phyloP scores from a whole-genome alignment of 2,888 invertebrate species.

The Halictus ligatus region DNA sequence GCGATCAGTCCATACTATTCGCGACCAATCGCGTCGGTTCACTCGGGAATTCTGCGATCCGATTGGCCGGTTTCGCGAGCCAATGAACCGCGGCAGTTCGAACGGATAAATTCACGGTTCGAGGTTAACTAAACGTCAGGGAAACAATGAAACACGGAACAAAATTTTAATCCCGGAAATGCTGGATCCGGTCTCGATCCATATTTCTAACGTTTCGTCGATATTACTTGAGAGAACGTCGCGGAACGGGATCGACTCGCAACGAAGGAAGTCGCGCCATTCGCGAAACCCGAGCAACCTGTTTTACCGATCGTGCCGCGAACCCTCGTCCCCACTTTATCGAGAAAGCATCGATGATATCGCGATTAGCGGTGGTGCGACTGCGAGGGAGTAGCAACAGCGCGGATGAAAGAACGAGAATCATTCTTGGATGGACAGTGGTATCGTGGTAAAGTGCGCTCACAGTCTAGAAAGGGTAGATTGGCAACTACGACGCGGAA shows the following conservation, averaged over 20 bases:
- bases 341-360: slow-evolving; percentile 48
- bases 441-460: slow-evolving; percentile 45
- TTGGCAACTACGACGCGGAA: slow-evolving; percentile 28
- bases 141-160: background rate
- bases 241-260: background rate
- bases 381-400: slow-evolving; percentile 48
- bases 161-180: slow-evolving; percentile 34
- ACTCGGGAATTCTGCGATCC: background rate
- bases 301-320: slow-evolving; percentile 56
- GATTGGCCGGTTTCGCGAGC: slow-evolving; percentile 31
- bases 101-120: slow-evolving; percentile 40
- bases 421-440: slow-evolving; percentile 67
- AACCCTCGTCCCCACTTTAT: slow-evolving; percentile 37
- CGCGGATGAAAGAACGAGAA: slow-evolving; percentile 64
- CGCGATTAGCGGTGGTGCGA: slow-evolving; percentile 41
- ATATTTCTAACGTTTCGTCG: background rate
- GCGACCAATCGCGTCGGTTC: slow-evolving; percentile 15
- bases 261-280: background rate
- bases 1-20: background rate
- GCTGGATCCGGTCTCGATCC: background rate
- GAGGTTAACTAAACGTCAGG: slow-evolving; percentile 16
- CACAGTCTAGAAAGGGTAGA: slow-evolving; percentile 47
- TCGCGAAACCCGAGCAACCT: slow-evolving; percentile 26
- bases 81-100: slow-evolving; percentile 29
- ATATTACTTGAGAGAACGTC: background rate